Percentiles rank a stretch among this genome's conserved stretches.
These are phyloP conservation scores for Rhogogaster chlorosoma DNA, from an alignment of 2,888 invertebrate genomes.

Conservation along the genomic window DNA sequence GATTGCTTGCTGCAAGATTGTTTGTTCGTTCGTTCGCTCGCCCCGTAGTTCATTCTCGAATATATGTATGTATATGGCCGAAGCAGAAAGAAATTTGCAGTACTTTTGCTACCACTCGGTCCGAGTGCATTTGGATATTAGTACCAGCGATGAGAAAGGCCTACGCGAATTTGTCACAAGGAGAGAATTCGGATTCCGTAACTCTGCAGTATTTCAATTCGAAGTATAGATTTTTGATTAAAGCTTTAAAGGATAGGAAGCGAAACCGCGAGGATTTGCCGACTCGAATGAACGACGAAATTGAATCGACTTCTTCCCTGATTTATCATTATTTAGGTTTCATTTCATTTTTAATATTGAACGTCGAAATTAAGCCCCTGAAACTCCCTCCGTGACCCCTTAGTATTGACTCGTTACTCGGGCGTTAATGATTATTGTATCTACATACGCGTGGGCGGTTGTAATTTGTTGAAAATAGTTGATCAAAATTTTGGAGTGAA, in stretches of 20 bases:
- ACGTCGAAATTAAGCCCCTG: background rate
- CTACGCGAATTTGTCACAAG: background rate
- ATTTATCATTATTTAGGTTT: background rate
- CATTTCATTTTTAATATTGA: background rate
- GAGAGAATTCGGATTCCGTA: background rate
- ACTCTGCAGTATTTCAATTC: background rate
- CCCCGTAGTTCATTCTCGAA: background rate
- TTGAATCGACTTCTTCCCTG: background rate
- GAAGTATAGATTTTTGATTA: background rate
- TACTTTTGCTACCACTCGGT: background rate
- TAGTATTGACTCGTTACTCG: background rate
- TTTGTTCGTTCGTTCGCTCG: slow-evolving; percentile 10
- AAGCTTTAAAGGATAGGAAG: background rate
- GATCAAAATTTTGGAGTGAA: background rate
- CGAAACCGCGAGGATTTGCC: background rate
- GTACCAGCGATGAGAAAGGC: background rate
- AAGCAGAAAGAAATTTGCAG: background rate
- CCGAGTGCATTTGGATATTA: background rate
- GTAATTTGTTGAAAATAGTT: background rate
- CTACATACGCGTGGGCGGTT: background rate
- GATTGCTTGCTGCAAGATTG: slow-evolving; percentile 31
- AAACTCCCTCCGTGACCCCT: background rate
- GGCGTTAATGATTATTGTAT: background rate
- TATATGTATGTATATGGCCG: background rate
- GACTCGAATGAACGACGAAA: background rate